Base-by-base conservation (phyloP, 2,888 invertebrate genomes). In the Eretmocerus hayati region DNA sequence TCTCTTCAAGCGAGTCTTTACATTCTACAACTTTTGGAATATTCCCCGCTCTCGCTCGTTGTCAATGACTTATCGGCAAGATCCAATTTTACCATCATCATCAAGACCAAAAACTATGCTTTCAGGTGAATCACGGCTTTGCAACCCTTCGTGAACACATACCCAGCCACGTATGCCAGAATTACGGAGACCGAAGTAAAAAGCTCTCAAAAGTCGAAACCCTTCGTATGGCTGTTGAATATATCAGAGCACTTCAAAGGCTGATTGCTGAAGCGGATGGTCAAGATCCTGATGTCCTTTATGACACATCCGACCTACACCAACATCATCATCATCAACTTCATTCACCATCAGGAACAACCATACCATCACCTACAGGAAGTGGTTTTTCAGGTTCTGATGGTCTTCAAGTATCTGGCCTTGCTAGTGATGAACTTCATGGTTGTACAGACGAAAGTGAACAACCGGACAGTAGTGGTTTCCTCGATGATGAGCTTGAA, bases 141-240 rank as follows among this genome's bases (percentile, higher is more conserved):
- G 88, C 90, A 0, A 85, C 86, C n/a, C 73, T 92, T 2, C 78
- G 91, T 18, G 85, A 88, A 60, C 90, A 89, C 66, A 90, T 92
- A 56, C 92, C 91, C 1, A 85, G 83, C 46, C 85, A 87, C 65
- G 85, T 88, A 1, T 87, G 87, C 0, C 79, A 81, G 5, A 83
- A 81, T 48, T 80, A 78, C 35, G 82, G 82, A 16, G 71, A 71
- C 41, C 73, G 82, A 56, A 83, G 85, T 20, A 90, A 89, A 63
- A 90, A 90, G 63, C 72, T 89, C 5, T 87, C 87, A 61, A 90
- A 90, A 76, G 90, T 90, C 3, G 92, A 92, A 72, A 92, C 92
- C 0, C 71, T 92, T 35, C 78, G 89, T 40, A 90, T 90, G 84
- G 92, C 91, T 6, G 90, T 92, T 1, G 90, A 91, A 64, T 92